phyloP scores from a whole-genome alignment of 2,113 vertebrate genomes.

The Nibea albiflora region DNA sequence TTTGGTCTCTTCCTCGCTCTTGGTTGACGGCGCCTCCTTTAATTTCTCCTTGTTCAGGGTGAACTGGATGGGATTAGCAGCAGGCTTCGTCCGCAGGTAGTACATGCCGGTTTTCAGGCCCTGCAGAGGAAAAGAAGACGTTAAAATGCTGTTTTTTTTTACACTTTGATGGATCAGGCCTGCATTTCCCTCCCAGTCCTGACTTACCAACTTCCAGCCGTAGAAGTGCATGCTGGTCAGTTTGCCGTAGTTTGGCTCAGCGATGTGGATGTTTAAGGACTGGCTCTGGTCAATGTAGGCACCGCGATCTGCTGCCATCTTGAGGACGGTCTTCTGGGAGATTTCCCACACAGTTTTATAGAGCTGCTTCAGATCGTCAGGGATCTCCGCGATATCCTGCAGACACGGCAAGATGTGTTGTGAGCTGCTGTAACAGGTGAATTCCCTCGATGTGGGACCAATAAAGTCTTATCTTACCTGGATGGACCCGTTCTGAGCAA shows the following conservation, averaged over 20 bases:
- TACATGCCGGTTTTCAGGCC: conserved; percentile 99
- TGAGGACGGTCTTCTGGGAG: conserved; percentile 94
- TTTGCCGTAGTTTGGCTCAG: conserved; percentile 97
- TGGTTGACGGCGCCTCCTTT: conserved; percentile 81
- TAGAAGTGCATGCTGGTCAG: conserved; percentile 99
- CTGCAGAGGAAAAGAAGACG: conserved; percentile 74
- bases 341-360: conserved; percentile 99
- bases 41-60: conserved; percentile 97
- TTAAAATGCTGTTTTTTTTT: background rate
- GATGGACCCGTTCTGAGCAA: conserved; percentile 93
- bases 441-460: no score
- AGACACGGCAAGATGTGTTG: background rate
- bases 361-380: conserved; percentile 92
- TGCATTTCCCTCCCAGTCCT: background rate
- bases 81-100: conserved; percentile 95
- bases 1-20: conserved; percentile 83
- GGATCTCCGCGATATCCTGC: conserved; percentile 87
- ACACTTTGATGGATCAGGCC: background rate
- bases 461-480: conserved; percentile 84
- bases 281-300: conserved; percentile 99
- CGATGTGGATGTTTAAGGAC: conserved; percentile 97
- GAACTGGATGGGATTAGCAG: conserved; percentile 97
- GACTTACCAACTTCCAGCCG: conserved; percentile 93
- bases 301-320: conserved; percentile 96
- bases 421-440: no score